Conservation (phyloP, 2,888 invertebrate genomes). For the Dynastes hyllus region DNA sequence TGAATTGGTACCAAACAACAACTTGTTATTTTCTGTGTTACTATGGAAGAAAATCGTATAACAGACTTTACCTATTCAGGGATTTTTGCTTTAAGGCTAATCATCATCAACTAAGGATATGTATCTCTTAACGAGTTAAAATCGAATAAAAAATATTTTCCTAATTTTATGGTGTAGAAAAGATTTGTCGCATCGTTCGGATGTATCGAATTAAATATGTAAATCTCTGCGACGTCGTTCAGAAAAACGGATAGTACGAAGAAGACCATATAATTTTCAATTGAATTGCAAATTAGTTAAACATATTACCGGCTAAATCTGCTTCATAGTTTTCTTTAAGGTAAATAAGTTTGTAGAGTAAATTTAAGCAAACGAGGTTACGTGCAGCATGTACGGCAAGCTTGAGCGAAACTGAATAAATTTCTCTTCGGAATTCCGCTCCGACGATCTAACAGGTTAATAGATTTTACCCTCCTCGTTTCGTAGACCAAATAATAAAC, state of each 20-base stretch:
- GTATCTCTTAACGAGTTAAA: too few relatives aligned
- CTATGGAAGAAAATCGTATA: not conserved
- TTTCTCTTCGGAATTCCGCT: conserved; percentile 33
- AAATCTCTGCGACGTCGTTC: conserved; percentile 37
- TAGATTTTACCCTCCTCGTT: not conserved
- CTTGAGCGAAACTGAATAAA: conserved; percentile 38
- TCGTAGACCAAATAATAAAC: too few relatives aligned
- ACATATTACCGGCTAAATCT: conserved; percentile 51
- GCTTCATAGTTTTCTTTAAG: conserved; percentile 49
- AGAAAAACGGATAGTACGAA: conserved; percentile 49
- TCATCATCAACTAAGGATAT: too few relatives aligned
- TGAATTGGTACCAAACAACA: not conserved
- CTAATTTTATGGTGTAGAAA: conserved; percentile 41
- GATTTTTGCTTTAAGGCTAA: too few relatives aligned
- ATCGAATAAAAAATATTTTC: conserved; percentile 34
- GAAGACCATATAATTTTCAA: conserved; percentile 51
- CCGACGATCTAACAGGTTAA: not conserved
- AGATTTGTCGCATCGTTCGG: not conserved
- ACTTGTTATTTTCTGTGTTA: not conserved
- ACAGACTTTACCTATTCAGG: too few relatives aligned
- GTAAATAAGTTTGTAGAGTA: conserved; percentile 51
- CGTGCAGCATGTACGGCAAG: conserved; percentile 31
- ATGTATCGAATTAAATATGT: conserved; percentile 52
- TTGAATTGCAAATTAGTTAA: conserved; percentile 53
- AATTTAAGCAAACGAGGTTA: conserved; percentile 47